Conservation (phyloP, 2,113 vertebrate genomes). For the Notarius quadriscutis region DNA sequence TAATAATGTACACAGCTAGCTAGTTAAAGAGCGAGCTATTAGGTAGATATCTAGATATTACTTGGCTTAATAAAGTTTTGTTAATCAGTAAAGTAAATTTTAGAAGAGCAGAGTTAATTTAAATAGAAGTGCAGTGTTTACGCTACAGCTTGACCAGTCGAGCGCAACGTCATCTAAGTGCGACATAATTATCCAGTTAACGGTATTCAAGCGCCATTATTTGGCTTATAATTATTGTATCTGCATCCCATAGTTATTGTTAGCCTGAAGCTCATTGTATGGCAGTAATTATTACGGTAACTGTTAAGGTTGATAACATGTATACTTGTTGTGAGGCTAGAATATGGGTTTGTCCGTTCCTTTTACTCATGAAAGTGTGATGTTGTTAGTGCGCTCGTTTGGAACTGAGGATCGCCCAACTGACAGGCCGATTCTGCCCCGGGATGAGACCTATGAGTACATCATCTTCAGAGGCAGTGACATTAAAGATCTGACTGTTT, state of each 20-base stretch:
- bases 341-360: neutral
- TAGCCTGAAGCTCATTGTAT: neutral
- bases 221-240: neutral
- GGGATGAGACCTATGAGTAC: constrained; percentile 96
- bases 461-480: constrained; percentile 98
- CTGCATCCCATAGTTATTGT: neutral
- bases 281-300: neutral
- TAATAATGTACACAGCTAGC: neutral
- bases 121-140: neutral
- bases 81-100: neutral
- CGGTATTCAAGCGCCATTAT: no score
- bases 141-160: neutral
- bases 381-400: constrained; percentile 84
- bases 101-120: neutral
- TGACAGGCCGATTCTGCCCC: constrained; percentile 90
- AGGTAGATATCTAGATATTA: no score
- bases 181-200: no score
- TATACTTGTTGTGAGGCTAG: neutral
- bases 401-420: constrained; percentile 96
- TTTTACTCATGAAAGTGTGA: neutral
- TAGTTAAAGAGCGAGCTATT: neutral
- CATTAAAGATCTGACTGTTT: constrained; percentile 96
- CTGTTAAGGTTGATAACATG: neutral
- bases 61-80: neutral
- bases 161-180: neutral